Evolutionary conservation across 2,113 vertebrate genomes (phyloP).

Genomic region (Drymodes brunneopygia): DNA sequence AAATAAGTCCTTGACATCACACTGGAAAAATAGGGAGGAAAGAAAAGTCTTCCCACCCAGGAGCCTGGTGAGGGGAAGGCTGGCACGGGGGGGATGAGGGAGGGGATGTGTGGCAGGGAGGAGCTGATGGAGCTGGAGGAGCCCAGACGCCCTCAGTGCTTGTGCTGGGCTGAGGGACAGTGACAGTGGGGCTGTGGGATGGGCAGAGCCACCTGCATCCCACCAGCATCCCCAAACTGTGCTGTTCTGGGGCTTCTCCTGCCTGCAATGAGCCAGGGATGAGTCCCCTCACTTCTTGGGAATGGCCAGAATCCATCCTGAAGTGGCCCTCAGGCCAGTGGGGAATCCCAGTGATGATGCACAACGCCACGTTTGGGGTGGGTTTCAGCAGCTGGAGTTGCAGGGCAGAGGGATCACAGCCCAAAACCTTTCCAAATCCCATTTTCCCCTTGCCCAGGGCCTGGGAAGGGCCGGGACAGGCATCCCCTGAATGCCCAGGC

Average conservation of each 20-base stretch:
- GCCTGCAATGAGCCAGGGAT: rapidly evolving
- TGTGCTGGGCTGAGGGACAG: rapidly evolving
- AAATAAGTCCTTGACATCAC: neutral
- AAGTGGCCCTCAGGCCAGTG: rapidly evolving
- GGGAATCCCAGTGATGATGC: rapidly evolving
- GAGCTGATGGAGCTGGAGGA: neutral
- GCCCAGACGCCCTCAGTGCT: neutral
- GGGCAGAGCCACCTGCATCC: neutral
- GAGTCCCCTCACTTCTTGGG: rapidly evolving
- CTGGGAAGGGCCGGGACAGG: neutral
- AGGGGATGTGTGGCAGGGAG: neutral
- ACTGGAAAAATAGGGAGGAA: neutral
- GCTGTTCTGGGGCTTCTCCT: neutral
- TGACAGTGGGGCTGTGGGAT: neutral
- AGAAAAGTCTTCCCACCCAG: neutral
- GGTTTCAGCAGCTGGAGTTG: neutral
- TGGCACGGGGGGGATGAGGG: neutral
- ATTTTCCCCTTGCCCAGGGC: neutral
- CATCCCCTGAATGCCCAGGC: neutral
- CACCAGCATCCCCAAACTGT: rapidly evolving
- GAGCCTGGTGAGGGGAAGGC: neutral
- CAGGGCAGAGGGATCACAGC: neutral
- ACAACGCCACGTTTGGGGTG: rapidly evolving
- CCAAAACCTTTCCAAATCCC: neutral
- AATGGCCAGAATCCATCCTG: too few relatives aligned